Evolutionary conservation across 2,113 vertebrate genomes (phyloP), one percentile per base, ranked within the genome.

Genomic region (Catharus fuscescens): DNA sequence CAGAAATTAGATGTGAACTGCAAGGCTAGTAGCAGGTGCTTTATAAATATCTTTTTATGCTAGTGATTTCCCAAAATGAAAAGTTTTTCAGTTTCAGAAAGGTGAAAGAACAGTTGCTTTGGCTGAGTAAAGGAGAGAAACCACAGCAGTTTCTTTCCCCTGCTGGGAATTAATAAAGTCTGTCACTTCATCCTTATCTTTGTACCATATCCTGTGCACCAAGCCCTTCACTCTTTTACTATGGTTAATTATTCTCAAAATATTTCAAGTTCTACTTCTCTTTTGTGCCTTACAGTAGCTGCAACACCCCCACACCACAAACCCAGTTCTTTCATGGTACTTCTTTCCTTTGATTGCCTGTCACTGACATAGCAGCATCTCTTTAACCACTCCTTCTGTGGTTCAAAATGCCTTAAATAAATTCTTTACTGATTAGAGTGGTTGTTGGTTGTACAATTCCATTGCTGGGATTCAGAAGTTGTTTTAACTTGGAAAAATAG

Each of bases 41-140:
- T 86, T 50, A 71, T 77, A 83, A 86, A 80, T 80, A 53, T 40
- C 14, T 74, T 80, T 90, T 92, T 81, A 76, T 92, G 83, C 21
- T 87, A 66, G 90, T 90, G 64, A 45, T 53, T 87, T 96, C 56
- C 50, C 76, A 65, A 94, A 96, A 95, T 94, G 64, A 6, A 57
- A 80, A 69, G 53, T 67, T 95, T 88, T 88, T 95, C 71, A 91
- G 2, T 59, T 72, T 76, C 10, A 18, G 31, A 57, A 48, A 62
- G 62, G 40, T 59, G 21, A 48, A 88, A 57, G 44, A 12, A 66
- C 28, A 23, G 12, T 25, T 73, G 18, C 12, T 71, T 89, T 18
- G 40, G 9, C 32, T 53, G 24, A 52, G 10, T 13, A 29, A 48
- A 80, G 11, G 10, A 84, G 50, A 38, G 17, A 44, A 36, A 15